These are phyloP conservation scores for Drosophila nr. medialis DNA, from an alignment of 2,888 invertebrate genomes.

Conservation along the genomic window DNA sequence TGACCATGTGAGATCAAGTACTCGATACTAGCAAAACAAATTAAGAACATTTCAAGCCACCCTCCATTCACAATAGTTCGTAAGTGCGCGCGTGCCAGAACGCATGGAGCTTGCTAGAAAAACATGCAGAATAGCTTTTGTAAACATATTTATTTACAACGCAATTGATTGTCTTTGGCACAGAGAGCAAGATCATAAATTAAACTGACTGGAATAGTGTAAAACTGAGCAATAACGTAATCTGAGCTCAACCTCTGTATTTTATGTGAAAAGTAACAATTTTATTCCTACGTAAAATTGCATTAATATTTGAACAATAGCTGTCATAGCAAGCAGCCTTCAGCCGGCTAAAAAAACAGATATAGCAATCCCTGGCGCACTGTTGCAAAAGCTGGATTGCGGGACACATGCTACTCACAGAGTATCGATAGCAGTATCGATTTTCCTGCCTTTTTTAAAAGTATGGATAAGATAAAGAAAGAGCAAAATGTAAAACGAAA, in stretches of 20 bases:
- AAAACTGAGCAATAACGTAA: background rate
- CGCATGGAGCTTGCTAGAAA: slow-evolving; percentile 30
- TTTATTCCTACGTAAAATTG: background rate
- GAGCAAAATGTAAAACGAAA: slow-evolving; percentile 19
- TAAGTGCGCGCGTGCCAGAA: slow-evolving; percentile 34
- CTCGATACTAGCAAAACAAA: fast-evolving
- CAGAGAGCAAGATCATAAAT: slow-evolving; percentile 22
- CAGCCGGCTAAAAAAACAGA: background rate
- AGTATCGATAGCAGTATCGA: slow-evolving; percentile 36
- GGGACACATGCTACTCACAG: background rate
- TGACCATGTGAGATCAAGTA: background rate
- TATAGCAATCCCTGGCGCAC: background rate
- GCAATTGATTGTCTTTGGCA: slow-evolving; percentile 49
- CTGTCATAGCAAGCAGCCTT: slow-evolving; percentile 40
- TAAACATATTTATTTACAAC: slow-evolving; percentile 57
- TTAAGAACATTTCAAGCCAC: background rate
- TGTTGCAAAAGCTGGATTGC: slow-evolving; percentile 22
- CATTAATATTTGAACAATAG: background rate
- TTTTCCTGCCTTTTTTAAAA: slow-evolving; percentile 1
- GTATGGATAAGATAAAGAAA: slow-evolving; percentile 52
- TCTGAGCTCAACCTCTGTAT: background rate
- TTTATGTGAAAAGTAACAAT: background rate
- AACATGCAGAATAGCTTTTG: slow-evolving; percentile 36
- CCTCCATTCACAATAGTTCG: slow-evolving; percentile 15
- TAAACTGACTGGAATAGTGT: slow-evolving; percentile 1